Percentiles rank a stretch among this genome's conserved stretches.
Conservation (phyloP, 2,888 invertebrate genomes). For the Rosalia funebris region DNA sequence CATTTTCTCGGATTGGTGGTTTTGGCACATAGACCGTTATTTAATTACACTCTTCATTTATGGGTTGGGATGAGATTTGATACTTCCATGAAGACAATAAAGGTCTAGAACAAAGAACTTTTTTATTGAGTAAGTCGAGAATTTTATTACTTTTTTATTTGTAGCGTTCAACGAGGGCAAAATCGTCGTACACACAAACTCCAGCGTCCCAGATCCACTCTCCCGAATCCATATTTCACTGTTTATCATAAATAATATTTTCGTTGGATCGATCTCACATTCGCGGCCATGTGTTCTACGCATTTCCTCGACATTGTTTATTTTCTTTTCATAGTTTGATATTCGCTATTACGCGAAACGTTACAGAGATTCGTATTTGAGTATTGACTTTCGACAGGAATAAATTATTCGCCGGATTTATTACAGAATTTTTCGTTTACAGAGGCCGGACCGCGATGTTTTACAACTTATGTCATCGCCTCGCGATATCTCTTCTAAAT, state of each 20-base stretch:
- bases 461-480: conserved; percentile 21
- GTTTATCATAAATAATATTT: conserved; percentile 18
- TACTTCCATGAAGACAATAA: too few relatives aligned
- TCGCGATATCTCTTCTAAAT: conserved; percentile 14
- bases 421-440: conserved; percentile 11
- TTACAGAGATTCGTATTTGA: conserved; percentile 30
- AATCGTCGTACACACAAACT: too few relatives aligned
- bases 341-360: conserved; percentile 15
- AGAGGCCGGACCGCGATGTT: conserved; percentile 3
- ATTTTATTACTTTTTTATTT: too few relatives aligned
- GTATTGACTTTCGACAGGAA: conserved; percentile 31
- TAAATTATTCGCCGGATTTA: conserved; percentile 19
- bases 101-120: too few relatives aligned
- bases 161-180: too few relatives aligned
- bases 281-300: conserved; percentile 35
- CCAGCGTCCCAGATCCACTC: neutral
- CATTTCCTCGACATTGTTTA: conserved; percentile 32
- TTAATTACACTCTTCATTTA: too few relatives aligned
- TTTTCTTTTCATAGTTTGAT: conserved; percentile 32
- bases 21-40: too few relatives aligned
- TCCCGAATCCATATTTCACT: neutral
- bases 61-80: too few relatives aligned
- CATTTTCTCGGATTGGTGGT: too few relatives aligned
- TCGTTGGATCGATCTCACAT: conserved; percentile 23
- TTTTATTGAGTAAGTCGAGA: too few relatives aligned